Base-by-base conservation (phyloP, 1,140 invertebrate genomes). In the Drosophila gunungcola region DNA sequence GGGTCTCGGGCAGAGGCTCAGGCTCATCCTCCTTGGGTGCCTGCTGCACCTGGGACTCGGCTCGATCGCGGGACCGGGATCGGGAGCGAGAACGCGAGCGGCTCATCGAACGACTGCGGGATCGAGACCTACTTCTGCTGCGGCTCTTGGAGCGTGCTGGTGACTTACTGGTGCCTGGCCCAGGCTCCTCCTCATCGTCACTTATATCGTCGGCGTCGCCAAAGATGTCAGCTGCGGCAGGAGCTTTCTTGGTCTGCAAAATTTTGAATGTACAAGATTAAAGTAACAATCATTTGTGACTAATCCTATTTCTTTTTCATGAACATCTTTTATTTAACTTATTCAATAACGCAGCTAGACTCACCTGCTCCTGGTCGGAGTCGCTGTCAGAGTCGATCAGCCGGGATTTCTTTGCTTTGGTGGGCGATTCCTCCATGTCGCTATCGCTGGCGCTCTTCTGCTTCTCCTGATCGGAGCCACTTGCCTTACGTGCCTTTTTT, bases 201-300 rank as follows among this genome's bases (percentile, higher is more conserved):
- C 97, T 98, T 16, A 98, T 98, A 89, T 98, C 97, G 80, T 97
- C 97, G 29, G 97, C 97, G 93, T 98, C 97, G 42, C 98, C 98
- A 93, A 99, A 99, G 25, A 99, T 93, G 42, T 97, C 97, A 68
- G 96, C 95, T 6, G 96, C 96, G 12, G 88, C 90, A 1, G 91
- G 84, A 0, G 85, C 74, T 60, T 88, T 77, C 27, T 88, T 63
- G 4, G 25, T 13, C 89, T 91, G 11, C 4, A 32, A 32, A 32
- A 32, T 32, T 5, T 7, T 7, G 29, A 32, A 32, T 32, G 29
- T 32, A 32, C 7, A 32, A 7, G 1, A 32, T 32, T 32, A 32
- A 4, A 4, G 5, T 32, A 32, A 32, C 29, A 32, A 21, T 21
- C 16, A 21, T 21, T 21, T 21, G 16, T 21, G 16, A 21, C 16